Base-by-base conservation (phyloP, 2,797 vertebrate genomes). In the Erpetoichthys calabaricus region DNA sequence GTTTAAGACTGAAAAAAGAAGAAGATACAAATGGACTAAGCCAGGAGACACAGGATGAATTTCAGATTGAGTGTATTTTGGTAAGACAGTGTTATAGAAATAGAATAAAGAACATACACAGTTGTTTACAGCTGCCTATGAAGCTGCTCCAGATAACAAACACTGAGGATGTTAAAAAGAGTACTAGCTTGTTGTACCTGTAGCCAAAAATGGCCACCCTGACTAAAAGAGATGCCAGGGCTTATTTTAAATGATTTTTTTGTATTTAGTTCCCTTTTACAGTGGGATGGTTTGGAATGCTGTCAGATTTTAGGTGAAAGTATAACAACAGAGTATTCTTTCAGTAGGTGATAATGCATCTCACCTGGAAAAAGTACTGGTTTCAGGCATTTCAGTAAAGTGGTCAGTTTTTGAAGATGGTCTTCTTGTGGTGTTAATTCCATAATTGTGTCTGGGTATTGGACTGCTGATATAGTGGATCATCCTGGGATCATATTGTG, bases 331-430 rank as follows among this genome's bases (percentile, higher is more conserved):
- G 50, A 6, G 50, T 25, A 25, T 25, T 25, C 5, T 51, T 9
- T 9, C 4, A 9, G 41, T 25, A 5, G n/a, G 5, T 5, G 50
- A 9, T n/a, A 51, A 5, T 9, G 41, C 5, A 44, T 69, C 72
- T 56, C 55, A 85, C 80, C 80, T 80, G 64, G 77, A 78, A 25
- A 67, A 72, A 3, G 77, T 67, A 57, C 68, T 41, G 5, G 69
- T 65, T 3, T 72, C 68, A 4, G 67, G 51, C 7, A 3, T 65
- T 8, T 67, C 66, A 4, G 75, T 62, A 42, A 60, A 60, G 9
- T 76, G 70, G 1, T 49, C 47, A 50, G 69, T 52, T 45, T 55
- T 67, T 8, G 47, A 67, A 10, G 68, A 70, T 56, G 72, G 68
- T 25, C 10, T 54, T 58, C 41, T 68, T 65, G 65, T 68, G 41